A percentile compares a stretch with the other conserved stretches of the same genome.
These are phyloP conservation scores for Thomomys bottae DNA, from an alignment of 2,113 vertebrate genomes.

Conservation along the genomic window DNA sequence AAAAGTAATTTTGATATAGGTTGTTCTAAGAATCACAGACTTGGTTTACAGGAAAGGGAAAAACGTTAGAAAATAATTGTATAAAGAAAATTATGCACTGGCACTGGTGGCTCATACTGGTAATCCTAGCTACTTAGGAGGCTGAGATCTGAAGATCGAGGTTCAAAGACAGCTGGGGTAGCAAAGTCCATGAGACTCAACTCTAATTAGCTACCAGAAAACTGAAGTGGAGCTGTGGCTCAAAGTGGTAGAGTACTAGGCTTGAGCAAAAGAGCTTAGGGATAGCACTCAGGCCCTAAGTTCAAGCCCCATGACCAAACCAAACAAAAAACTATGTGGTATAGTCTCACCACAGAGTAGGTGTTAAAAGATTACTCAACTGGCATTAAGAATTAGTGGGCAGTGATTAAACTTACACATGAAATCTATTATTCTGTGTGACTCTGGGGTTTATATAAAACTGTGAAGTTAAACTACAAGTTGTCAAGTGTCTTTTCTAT, in stretches of 20 bases:
- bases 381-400: not conserved
- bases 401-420: not conserved
- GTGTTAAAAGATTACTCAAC: not conserved
- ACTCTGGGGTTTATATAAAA: conserved; percentile 5
- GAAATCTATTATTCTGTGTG: conserved; percentile 16
- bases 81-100: not conserved
- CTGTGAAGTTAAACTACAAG: conserved; percentile 1
- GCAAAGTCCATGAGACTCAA: too few relatives aligned
- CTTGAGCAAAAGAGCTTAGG: too few relatives aligned
- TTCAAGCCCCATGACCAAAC: not conserved
- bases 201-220: too few relatives aligned
- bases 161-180: too few relatives aligned
- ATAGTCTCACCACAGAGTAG: not conserved
- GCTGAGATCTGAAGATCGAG: too few relatives aligned
- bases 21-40: not conserved
- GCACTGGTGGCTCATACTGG: too few relatives aligned
- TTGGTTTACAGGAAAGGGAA: not conserved
- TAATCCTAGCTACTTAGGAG: too few relatives aligned
- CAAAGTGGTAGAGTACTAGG: too few relatives aligned
- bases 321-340: not conserved
- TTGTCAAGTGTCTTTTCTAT: conserved; percentile 2
- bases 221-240: too few relatives aligned
- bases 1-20: conserved; percentile 39
- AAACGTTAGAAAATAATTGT: not conserved
- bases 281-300: too few relatives aligned